These are phyloP conservation scores for Cerastis rubricosa DNA, from an alignment of 2,888 invertebrate genomes.

Conservation along the genomic window DNA sequence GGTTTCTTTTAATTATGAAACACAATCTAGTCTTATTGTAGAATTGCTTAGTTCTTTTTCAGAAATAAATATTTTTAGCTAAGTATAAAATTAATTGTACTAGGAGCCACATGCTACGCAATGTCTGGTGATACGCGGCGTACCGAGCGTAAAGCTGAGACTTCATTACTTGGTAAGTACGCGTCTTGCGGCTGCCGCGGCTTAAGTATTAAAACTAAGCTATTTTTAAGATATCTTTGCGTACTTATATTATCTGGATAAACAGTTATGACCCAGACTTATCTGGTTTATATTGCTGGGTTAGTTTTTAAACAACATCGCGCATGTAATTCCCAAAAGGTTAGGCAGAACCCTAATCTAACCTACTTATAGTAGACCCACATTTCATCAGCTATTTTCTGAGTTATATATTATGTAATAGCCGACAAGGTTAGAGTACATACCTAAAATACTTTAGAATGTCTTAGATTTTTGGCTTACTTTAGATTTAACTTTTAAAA, in stretches of 20 bases:
- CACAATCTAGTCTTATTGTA: neutral
- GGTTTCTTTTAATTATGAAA: neutral
- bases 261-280: neutral
- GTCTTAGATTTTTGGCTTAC: too few species aligned
- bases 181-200: neutral
- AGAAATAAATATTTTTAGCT: neutral
- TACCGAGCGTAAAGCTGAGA: slow-evolving; percentile 24
- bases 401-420: neutral
- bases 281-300: neutral
- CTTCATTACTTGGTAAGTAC: slow-evolving; percentile 41
- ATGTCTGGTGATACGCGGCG: slow-evolving; percentile 34
- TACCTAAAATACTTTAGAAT: neutral
- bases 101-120: slow-evolving; percentile 2
- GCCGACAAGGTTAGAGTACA: neutral
- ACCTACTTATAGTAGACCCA: neutral
- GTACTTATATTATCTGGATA: neutral
- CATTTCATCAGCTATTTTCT: neutral
- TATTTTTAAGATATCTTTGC: slow-evolving; percentile 15
- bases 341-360: neutral
- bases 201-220: slow-evolving; percentile 8
- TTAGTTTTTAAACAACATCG: neutral
- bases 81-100: slow-evolving; percentile 17
- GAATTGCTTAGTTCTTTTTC: neutral
- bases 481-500: neutral
- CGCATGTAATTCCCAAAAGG: neutral